A percentile compares a stretch with the other conserved stretches of the same genome.
Conservation (phyloP, 2,113 vertebrate genomes). For the Centrocercus urophasianus region DNA sequence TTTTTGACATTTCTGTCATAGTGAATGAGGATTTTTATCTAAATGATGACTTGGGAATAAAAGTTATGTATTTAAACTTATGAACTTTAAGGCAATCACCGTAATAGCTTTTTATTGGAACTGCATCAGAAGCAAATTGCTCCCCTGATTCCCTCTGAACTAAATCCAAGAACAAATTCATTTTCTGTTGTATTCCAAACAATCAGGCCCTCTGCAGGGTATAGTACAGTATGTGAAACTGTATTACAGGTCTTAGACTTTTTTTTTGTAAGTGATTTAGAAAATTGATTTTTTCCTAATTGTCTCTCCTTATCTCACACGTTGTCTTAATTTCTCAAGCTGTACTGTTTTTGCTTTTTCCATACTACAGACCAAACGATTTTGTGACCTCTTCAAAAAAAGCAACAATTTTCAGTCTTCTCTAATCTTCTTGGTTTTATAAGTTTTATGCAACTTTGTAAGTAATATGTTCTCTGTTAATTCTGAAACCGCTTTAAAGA, state of each 20-base stretch:
- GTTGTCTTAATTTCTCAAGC: neutral
- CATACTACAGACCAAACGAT: neutral
- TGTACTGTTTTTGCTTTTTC: neutral
- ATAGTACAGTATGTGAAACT: constrained; percentile 2
- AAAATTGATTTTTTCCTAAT: constrained; percentile 3
- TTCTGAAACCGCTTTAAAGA: neutral
- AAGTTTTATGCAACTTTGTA: neutral
- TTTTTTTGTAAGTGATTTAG: neutral
- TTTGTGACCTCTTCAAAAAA: neutral
- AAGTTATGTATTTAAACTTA: constrained; percentile 42
- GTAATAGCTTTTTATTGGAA: constrained; percentile 53
- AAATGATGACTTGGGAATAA: constrained; percentile 29
- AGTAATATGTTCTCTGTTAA: neutral
- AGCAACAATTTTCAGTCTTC: neutral
- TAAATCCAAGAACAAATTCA: constrained; percentile 53
- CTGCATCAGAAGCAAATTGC: constrained; percentile 37
- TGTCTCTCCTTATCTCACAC: neutral
- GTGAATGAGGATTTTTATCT: neutral
- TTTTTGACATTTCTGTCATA: neutral
- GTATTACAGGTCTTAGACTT: neutral
- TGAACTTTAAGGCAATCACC: constrained; percentile 29
- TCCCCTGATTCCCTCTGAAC: constrained; percentile 44
- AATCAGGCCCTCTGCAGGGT: neutral
- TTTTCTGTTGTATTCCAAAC: constrained; percentile 41
- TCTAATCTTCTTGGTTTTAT: neutral